Base-by-base conservation (phyloP, 2,797 vertebrate genomes). In the Danio aesculapii region DNA sequence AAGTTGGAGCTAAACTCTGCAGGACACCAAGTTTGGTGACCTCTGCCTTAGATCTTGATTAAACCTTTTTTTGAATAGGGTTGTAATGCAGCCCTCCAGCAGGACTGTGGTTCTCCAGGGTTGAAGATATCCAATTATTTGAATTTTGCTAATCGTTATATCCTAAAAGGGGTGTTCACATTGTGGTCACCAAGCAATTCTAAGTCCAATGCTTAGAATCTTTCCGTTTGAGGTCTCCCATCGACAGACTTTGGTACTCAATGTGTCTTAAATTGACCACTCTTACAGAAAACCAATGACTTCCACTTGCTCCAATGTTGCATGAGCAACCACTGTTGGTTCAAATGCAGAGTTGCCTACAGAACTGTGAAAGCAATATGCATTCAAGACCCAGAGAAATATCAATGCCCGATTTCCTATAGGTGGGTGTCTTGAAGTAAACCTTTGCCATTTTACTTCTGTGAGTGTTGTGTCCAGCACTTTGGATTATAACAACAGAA, bases 391-490 rank as follows among this genome's bases (percentile, higher is more conserved):
- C 39, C 43, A 43, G 19, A 14, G 49, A 49, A 8, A 71, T 19
- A 70, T 6, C 49, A 61, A 46, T 52, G 12, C 30, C 53, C 17
- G 5, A 52, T 12, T 17, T 63, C 49, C 11, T 61, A 44, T 68
- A 17, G 30, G 62, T 55, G 46, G 41, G 49, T 7, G 55, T 53
- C 13, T 44, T 74, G 61, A 81, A 83, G 52, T 67, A 81, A 67
- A 63, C 79, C 73, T 75, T 62, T 92, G 92, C 92, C 93, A 90
- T 90, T 90, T 93, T 88, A 91, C 94, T 92, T 95, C 93, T 92
- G 94, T 82, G 83, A 91, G 92, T 91, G 92, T 92, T 84, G 97
- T 97, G 97, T 98, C 98, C 98, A 98, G 97, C 96, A 98, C 97
- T 97, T 99, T 95, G 95, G 96, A 94, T 95, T 93, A 83, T 89